Percentiles rank a stretch among this genome's conserved stretches.
Evolutionary conservation across 2,797 vertebrate genomes (phyloP).

Genomic region (Spondyliosoma cantharus): DNA sequence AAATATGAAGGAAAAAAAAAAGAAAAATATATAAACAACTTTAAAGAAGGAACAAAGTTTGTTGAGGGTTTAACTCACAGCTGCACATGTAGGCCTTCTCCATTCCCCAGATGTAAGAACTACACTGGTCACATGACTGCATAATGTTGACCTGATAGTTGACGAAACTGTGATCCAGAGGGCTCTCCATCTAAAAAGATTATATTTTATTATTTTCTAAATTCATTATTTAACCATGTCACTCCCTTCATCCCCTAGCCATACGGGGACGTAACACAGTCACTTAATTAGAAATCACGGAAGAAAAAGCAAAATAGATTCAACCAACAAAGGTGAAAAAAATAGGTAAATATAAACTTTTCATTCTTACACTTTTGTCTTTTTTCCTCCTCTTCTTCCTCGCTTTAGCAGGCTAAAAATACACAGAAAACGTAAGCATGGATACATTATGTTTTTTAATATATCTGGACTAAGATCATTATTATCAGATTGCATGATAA

Average conservation of each 20-base stretch:
- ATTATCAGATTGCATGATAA: neutral
- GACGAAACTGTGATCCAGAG: slow-evolving; percentile 91
- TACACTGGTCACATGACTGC: slow-evolving; percentile 96
- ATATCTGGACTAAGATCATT: neutral
- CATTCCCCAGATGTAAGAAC: slow-evolving; percentile 98
- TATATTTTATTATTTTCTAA: no score
- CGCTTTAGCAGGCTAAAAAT: slow-evolving; percentile 88
- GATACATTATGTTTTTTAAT: neutral
- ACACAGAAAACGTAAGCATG: slow-evolving; percentile 22
- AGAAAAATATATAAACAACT: neutral
- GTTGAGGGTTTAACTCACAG: slow-evolving; percentile 82
- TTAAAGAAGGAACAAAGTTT: neutral
- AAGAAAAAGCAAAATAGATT: neutral
- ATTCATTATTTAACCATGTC: no score
- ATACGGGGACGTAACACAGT: no score
- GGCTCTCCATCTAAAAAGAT: slow-evolving; percentile 88
- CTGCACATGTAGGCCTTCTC: slow-evolving; percentile 97
- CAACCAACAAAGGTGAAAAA: neutral
- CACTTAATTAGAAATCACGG: slow-evolving; percentile 1
- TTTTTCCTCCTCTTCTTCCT: slow-evolving; percentile 97
- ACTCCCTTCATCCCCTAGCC: no score
- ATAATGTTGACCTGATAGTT: slow-evolving; percentile 97
- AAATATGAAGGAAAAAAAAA: neutral
- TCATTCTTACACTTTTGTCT: slow-evolving; percentile 89
- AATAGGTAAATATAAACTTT: neutral